phyloP scores from a whole-genome alignment of 2,888 invertebrate genomes.

The Limnephilus marmoratus region DNA sequence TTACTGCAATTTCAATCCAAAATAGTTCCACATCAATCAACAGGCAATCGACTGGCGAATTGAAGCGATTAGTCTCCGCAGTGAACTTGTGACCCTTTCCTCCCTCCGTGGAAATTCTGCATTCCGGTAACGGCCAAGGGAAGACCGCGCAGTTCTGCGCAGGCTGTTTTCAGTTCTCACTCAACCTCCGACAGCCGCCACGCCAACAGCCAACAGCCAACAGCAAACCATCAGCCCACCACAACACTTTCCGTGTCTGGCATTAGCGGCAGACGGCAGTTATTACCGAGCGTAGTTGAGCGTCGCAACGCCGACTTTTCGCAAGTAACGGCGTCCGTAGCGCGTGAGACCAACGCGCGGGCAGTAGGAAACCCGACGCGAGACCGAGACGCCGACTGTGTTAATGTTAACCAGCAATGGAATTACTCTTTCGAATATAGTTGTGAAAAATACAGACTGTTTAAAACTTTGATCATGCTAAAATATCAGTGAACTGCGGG shows the following conservation, averaged over 20 bases:
- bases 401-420: neutral
- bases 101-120: neutral
- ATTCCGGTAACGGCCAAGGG: neutral
- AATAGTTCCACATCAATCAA: neutral
- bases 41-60: neutral
- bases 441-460: neutral
- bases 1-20: neutral
- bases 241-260: neutral
- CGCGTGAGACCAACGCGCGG: conserved; percentile 54
- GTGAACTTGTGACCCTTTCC: neutral
- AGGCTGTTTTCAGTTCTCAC: neutral
- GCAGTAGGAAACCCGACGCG: conserved; percentile 51
- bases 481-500: neutral
- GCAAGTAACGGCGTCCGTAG: conserved; percentile 37
- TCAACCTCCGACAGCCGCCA: neutral
- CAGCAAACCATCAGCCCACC: neutral
- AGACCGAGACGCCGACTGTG: conserved; percentile 3
- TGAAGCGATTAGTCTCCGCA: neutral
- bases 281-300: neutral
- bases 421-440: neutral
- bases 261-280: conserved; percentile 5
- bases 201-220: neutral
- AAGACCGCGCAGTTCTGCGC: neutral
- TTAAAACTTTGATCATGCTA: neutral
- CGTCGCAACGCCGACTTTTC: conserved; percentile 52